A percentile compares a stretch with the other conserved stretches of the same genome.
These are phyloP conservation scores for Lagocephalus sceleratus DNA, from an alignment of 2,797 vertebrate genomes.

Conservation along the genomic window DNA sequence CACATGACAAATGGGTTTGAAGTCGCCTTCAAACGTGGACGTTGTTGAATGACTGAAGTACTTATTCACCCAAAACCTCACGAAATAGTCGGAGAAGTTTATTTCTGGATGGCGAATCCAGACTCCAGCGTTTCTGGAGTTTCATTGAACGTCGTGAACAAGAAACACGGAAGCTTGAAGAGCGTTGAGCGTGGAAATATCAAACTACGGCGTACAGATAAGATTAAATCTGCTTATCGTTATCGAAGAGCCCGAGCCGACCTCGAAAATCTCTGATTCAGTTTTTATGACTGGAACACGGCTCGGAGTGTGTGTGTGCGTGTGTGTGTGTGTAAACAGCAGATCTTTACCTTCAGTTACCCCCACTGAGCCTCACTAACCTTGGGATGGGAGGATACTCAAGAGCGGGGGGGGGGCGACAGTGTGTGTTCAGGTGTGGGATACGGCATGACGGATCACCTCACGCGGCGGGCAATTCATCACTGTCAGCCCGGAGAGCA, in stretches of 20 bases:
- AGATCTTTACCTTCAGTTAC: slow-evolving; percentile 52
- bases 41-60: neutral
- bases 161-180: too few species aligned
- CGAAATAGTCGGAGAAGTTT: too few species aligned
- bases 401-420: slow-evolving; percentile 25
- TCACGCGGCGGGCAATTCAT: slow-evolving; percentile 67
- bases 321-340: slow-evolving; percentile 20
- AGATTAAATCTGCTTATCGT: too few species aligned
- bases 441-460: slow-evolving; percentile 73
- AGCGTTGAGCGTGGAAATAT: too few species aligned
- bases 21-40: slow-evolving; percentile 1
- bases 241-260: too few species aligned
- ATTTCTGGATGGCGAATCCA: too few species aligned
- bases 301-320: slow-evolving; percentile 6
- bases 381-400: slow-evolving; percentile 61
- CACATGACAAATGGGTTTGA: slow-evolving; percentile 21
- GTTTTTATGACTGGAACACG: too few species aligned
- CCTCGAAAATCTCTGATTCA: too few species aligned
- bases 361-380: slow-evolving; percentile 58
- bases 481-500: slow-evolving; percentile 65
- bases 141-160: too few species aligned
- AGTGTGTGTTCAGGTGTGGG: slow-evolving; percentile 64
- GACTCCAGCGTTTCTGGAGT: too few species aligned
- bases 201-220: too few species aligned
- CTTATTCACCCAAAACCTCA: too few species aligned